Conservation (phyloP, 2,113 vertebrate genomes). For the Oryzias woworae region DNA sequence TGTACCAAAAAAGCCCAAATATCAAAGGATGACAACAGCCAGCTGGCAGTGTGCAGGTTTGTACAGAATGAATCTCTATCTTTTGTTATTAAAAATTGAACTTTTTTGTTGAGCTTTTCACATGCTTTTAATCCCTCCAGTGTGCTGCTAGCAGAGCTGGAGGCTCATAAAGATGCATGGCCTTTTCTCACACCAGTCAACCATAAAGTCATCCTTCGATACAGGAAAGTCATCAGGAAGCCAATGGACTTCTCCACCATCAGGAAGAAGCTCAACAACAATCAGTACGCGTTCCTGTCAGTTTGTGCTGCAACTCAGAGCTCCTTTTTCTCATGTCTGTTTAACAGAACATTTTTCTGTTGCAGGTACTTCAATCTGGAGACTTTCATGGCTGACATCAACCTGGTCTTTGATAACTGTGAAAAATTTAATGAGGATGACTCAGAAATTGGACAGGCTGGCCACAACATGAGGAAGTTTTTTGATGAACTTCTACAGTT, state of each 20-base stretch:
- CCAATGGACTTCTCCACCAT: slow-evolving; percentile 99
- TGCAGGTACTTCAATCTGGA: slow-evolving; percentile 89
- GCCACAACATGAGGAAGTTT: slow-evolving; percentile 95
- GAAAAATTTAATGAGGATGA: slow-evolving; percentile 98
- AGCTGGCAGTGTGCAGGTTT: slow-evolving; percentile 87
- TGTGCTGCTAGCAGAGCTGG: slow-evolving; percentile 90
- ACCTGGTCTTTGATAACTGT: slow-evolving; percentile 98
- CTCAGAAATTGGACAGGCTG: slow-evolving; percentile 92
- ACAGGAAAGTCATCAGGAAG: slow-evolving; percentile 95
- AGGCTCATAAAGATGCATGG: slow-evolving; percentile 94
- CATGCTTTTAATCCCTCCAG: slow-evolving; percentile 65
- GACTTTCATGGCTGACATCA: slow-evolving; percentile 92
- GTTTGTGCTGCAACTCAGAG: neutral
- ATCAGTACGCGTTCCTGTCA: slow-evolving; percentile 82
- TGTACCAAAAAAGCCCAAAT: slow-evolving; percentile 85
- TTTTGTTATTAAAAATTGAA: neutral
- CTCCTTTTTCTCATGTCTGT: neutral
- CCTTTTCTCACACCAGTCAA: slow-evolving; percentile 96
- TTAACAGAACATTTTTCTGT: neutral
- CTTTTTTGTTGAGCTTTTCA: neutral
- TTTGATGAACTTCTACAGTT: slow-evolving; percentile 91
- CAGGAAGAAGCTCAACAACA: slow-evolving; percentile 89
- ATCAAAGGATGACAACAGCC: slow-evolving; percentile 81
- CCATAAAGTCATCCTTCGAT: slow-evolving; percentile 93
- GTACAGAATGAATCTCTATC: neutral